A percentile compares a stretch with the other conserved stretches of the same genome.
Evolutionary conservation across 2,888 invertebrate genomes (phyloP).

Genomic region (Pediacus dermestoides): DNA sequence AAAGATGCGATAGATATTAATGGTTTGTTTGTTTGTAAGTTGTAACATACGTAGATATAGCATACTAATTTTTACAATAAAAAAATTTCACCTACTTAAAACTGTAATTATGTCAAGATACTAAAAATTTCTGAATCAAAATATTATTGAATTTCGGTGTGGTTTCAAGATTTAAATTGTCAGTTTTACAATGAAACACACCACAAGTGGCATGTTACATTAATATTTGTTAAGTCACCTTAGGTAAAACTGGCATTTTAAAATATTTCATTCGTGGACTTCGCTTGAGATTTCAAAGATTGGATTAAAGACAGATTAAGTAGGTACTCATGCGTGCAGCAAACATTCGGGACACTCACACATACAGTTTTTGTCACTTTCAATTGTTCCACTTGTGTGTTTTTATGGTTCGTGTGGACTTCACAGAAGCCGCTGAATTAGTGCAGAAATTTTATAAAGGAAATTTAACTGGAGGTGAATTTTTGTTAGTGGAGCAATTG

Average conservation of each 20-base stretch:
- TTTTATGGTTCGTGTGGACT: conserved; percentile 6
- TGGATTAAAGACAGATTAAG: conserved; percentile 31
- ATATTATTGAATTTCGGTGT: too few species aligned
- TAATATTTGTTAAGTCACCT: too few species aligned
- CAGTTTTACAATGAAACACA: too few species aligned
- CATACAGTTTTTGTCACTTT: conserved; percentile 24
- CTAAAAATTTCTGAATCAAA: too few species aligned
- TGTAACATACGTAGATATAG: conserved; percentile 37
- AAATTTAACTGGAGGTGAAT: too few species aligned
- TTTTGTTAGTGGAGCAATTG: conserved; percentile 20
- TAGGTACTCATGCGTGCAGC: conserved; percentile 16
- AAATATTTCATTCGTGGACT: too few species aligned
- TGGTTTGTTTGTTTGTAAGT: conserved; percentile 34
- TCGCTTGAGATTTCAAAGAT: conserved; percentile 4
- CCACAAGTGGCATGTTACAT: too few species aligned
- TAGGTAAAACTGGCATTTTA: too few species aligned
- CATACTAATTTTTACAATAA: conserved; percentile 7
- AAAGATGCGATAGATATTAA: conserved; percentile 23
- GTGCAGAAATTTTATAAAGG: too few species aligned
- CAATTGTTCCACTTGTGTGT: conserved; percentile 20
- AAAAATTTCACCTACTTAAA: conserved; percentile 5
- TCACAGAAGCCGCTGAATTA: conserved; percentile 18
- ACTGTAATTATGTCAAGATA: conserved; percentile 2
- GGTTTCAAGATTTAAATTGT: too few species aligned
- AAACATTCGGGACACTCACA: conserved; percentile 28